Percentiles rank a stretch among this genome's conserved stretches.
Evolutionary conservation across 30 jellyfish, hydroid and myxozoan genomes (phyloP).

Genomic region (Pelagia noctiluca): DNA sequence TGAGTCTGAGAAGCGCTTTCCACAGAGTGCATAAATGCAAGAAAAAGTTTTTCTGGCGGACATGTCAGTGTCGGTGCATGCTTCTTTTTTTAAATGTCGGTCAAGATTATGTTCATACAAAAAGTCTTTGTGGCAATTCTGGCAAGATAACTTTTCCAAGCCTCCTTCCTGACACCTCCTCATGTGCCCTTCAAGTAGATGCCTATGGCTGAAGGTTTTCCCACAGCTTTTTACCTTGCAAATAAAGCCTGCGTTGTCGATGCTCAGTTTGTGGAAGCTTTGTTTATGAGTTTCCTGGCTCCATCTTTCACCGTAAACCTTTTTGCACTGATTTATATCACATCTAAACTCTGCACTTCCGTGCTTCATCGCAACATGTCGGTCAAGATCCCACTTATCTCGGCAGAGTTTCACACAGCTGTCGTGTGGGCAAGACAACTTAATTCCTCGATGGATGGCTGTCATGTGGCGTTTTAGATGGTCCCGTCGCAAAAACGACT

Average conservation of each 20-base stretch:
- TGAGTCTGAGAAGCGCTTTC: background rate
- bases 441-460: background rate
- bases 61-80: background rate
- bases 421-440: background rate
- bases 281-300: background rate
- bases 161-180: background rate
- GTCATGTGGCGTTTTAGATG: background rate
- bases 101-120: background rate
- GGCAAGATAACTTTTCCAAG: background rate
- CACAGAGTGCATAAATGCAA: constrained; percentile 1
- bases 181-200: background rate
- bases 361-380: background rate
- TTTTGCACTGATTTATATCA: background rate
- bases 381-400: constrained; percentile 2
- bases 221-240: background rate
- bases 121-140: background rate
- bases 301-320: background rate
- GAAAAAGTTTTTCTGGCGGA: background rate
- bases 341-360: background rate
- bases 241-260: background rate
- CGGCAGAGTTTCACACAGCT: background rate
- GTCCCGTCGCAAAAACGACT: constrained; percentile 1
- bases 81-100: background rate
- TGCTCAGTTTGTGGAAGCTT: background rate
- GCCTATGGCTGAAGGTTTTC: background rate